Base-by-base conservation (phyloP, 2,888 invertebrate species). In the Drosophila niveifrons region DNA sequence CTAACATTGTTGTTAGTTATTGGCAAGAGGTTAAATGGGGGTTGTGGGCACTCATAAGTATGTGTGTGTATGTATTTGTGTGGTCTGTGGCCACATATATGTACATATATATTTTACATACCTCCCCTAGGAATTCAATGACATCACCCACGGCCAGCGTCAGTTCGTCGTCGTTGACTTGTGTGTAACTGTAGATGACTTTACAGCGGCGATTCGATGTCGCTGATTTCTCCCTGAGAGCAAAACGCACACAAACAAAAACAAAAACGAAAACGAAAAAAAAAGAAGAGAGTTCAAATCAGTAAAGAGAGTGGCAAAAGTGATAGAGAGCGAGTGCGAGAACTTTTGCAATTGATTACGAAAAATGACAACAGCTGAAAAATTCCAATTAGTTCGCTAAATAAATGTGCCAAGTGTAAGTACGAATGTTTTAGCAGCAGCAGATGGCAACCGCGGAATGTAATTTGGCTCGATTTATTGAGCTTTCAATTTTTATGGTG, bases 131-230 rank as follows among this genome's bases (percentile, higher is more conserved):
- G 80, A 98, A 96, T 91, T 98, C 97, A 77, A 99, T 95, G 23
- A 97, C 94, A 93, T 98, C 98, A 75, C 98, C 97, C 46, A 97
- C 96, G 81, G 95, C 94, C 72, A 99, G 94, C 77, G 95, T 95
- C 80, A 99, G 93, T 92, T 99, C 99, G 93, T 99, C 99, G 67
- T 96, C 96, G 92, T 98, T 98, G 76, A 96, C 96, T 59, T 98
- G 98, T 86, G 96, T 95, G 93, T 99, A 99, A 92, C 96, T 97
- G 93, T 96, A 98, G 79, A 97, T 94, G 53, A 97, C 98, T 90
- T 96, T 95, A 92, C 97, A 97, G 90, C 95, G 94, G 71, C 96
- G 95, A 88, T 91, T 94, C 93, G 72, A 90, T 88, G 91, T 90
- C 72, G 86, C 91, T 88, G 83, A 84, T 88, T 93, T 92, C 78